Evolutionary conservation across 2,888 invertebrate genomes (phyloP).

Genomic region (Rhyacophila evoluta): DNA sequence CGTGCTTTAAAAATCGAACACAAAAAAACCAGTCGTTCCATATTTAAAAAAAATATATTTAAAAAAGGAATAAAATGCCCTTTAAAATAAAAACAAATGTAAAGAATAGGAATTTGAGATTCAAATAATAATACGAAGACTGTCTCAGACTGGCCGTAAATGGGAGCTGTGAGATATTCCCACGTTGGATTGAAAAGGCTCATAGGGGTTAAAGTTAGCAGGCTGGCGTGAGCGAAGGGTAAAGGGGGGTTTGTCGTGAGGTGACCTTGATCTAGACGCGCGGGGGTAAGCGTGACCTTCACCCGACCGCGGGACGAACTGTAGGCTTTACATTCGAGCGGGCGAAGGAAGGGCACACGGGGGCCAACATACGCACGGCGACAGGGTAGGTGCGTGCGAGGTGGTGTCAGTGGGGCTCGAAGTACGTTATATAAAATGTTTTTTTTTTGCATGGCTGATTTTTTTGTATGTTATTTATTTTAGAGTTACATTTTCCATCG

Average conservation of each 20-base stretch:
- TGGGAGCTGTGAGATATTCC: slow-evolving; percentile 27
- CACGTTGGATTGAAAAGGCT: slow-evolving; percentile 18
- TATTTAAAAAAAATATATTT: not conserved
- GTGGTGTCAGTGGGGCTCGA: not conserved
- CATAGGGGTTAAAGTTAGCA: not conserved
- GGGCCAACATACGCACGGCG: slow-evolving; percentile 15
- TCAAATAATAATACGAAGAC: not conserved
- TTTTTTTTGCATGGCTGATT: not conserved
- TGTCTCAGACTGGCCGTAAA: slow-evolving; percentile 12
- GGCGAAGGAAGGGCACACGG: slow-evolving; percentile 12
- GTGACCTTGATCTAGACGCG: slow-evolving; percentile 36
- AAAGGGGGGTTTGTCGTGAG: not conserved
- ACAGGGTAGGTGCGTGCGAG: slow-evolving; percentile 15
- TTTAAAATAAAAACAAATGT: too few relatives aligned
- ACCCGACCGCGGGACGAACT: not conserved
- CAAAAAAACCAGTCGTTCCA: not conserved
- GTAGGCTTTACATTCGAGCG: not conserved
- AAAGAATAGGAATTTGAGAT: not conserved
- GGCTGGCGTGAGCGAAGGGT: not conserved
- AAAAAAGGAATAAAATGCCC: not conserved
- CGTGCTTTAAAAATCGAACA: not conserved
- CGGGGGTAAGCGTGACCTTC: slow-evolving; percentile 36
- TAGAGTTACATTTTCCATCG: not conserved
- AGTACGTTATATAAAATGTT: not conserved
- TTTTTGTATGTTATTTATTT: not conserved